Evolutionary conservation across 2,888 invertebrate species (phyloP).

Genomic region (Rhingia campestris): DNA sequence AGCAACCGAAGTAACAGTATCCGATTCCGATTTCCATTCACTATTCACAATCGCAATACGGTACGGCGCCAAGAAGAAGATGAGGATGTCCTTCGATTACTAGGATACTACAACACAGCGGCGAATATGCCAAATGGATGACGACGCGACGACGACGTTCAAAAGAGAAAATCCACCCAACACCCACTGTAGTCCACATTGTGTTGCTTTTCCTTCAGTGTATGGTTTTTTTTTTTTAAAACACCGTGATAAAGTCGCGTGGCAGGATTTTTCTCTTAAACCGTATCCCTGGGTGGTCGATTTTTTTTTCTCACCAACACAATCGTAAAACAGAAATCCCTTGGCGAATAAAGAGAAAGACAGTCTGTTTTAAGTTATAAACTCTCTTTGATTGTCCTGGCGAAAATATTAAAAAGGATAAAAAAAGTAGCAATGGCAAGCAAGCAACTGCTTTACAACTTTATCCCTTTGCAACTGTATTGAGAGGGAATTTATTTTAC

Average conservation of each 20-base stretch:
- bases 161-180: constrained; percentile 31
- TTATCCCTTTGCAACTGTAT: constrained; percentile 35
- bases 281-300: constrained; percentile 10
- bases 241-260: constrained; percentile 63
- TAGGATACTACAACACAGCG: constrained; percentile 36
- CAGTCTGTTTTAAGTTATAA: constrained; percentile 41
- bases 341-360: constrained; percentile 56
- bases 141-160: background rate
- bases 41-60: constrained; percentile 62
- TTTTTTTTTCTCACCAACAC: constrained; percentile 44
- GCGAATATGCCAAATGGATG: constrained; percentile 5
- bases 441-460: constrained; percentile 47
- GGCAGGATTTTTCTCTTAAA: constrained; percentile 56
- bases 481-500: constrained; percentile 42
- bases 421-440: constrained; percentile 13
- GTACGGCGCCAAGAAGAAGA: constrained; percentile 39
- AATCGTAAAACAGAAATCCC: constrained; percentile 21
- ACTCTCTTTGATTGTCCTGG: constrained; percentile 61
- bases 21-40: constrained; percentile 49
- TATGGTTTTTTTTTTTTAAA: constrained; percentile 28
- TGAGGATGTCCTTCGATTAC: constrained; percentile 63
- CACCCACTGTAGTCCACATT: background rate
- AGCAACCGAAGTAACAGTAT: constrained; percentile 61
- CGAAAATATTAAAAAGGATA: background rate
- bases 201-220: background rate